A percentile compares a stretch with the other conserved stretches of the same genome.
These are phyloP conservation scores for Strix aluco DNA, from an alignment of 2,113 vertebrate genomes.

Conservation along the genomic window DNA sequence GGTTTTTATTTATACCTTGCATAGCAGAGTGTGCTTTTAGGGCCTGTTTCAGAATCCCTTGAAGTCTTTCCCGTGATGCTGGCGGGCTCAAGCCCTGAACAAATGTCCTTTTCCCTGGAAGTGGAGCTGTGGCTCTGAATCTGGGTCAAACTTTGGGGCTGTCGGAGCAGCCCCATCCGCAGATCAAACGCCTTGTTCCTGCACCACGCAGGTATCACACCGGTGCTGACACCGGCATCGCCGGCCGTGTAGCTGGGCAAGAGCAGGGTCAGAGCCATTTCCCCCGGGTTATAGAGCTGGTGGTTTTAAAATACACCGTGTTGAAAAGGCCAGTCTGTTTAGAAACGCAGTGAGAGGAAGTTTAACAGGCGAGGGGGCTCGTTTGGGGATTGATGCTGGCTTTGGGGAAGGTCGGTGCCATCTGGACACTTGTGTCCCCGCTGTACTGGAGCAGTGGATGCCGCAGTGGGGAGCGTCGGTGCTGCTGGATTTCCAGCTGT, in stretches of 20 bases:
- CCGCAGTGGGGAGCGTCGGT: rapidly evolving
- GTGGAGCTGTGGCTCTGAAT: rapidly evolving
- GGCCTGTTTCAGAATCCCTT: not conserved
- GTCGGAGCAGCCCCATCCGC: rapidly evolving
- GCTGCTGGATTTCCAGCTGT: not conserved
- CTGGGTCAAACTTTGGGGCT: not conserved
- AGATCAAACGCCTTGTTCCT: not conserved
- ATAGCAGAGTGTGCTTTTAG: not conserved
- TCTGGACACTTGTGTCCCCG: rapidly evolving
- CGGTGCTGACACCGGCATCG: rapidly evolving
- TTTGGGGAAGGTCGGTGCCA: not conserved
- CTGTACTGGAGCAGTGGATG: rapidly evolving
- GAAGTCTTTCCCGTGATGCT: not conserved
- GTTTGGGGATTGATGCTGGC: not conserved
- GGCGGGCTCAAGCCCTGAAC: not conserved
- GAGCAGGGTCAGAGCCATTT: rapidly evolving
- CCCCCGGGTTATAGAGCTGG: not conserved
- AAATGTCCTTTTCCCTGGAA: not conserved
- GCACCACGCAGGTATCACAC: rapidly evolving
- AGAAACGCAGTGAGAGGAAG: not conserved
- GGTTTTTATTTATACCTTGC: not conserved
- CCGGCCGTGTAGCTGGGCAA: rapidly evolving
- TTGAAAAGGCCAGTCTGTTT: not conserved
- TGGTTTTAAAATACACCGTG: not conserved
- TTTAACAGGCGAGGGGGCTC: rapidly evolving